Conservation (phyloP, 1,140 invertebrate species). For the Rhagoletis pomonella region DNA sequence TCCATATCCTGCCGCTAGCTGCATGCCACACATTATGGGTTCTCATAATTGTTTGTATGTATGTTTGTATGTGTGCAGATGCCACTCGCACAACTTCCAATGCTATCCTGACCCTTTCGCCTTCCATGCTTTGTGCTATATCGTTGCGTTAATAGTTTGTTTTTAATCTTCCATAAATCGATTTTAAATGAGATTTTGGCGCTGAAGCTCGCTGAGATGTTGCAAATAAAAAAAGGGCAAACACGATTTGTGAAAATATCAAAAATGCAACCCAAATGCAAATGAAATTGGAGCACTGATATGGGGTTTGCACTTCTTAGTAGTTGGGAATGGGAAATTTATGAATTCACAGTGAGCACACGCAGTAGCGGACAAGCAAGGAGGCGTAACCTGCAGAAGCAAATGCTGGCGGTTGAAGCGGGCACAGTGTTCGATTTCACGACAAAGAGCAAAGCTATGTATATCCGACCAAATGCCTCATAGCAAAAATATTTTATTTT, state of each 20-base stretch:
- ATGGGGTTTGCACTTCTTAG: background rate
- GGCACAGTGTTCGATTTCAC: background rate
- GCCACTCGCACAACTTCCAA: too few relatives aligned
- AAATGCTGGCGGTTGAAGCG: background rate
- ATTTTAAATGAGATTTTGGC: conserved; percentile 72
- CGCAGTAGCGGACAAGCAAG: conserved; percentile 37
- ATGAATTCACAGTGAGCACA: background rate
- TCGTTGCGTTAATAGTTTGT: background rate
- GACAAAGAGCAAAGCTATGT: too few relatives aligned
- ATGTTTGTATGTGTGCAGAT: background rate
- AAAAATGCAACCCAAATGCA: conserved; percentile 38
- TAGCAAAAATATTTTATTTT: too few relatives aligned
- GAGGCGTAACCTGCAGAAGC: conserved; percentile 21
- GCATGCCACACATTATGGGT: background rate
- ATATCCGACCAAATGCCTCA: too few relatives aligned
- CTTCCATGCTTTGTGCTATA: background rate
- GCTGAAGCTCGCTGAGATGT: conserved; percentile 30
- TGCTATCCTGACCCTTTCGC: background rate
- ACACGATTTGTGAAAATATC: background rate
- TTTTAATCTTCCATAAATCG: conserved; percentile 57
- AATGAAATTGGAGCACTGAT: conserved; percentile 35
- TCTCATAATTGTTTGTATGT: background rate
- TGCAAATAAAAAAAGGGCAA: background rate
- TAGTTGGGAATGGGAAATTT: conserved; percentile 2
- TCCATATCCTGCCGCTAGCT: conserved; percentile 54